phyloP scores from a whole-genome alignment of 1,140 invertebrate species.

The Ladona fulva region DNA sequence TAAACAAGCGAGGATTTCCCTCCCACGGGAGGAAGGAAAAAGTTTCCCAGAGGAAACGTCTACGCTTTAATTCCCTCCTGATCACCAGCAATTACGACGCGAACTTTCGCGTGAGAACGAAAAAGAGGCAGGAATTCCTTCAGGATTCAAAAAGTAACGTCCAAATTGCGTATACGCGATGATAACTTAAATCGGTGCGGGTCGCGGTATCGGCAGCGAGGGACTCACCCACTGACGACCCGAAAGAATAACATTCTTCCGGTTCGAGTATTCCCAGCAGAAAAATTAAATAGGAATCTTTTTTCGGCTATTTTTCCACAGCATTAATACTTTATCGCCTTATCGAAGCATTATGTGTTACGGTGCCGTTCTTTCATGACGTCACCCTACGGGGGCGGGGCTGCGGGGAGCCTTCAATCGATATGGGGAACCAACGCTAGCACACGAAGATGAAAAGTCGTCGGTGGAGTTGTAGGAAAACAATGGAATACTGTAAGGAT shows the following conservation, averaged over 20 bases:
- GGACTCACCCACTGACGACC: not conserved
- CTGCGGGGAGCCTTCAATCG: not conserved
- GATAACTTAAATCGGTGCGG: not conserved
- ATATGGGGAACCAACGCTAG: not conserved
- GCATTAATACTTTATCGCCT: not conserved
- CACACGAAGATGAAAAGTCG: not conserved
- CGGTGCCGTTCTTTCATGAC: not conserved
- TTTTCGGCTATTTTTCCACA: not conserved
- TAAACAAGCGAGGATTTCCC: too few relatives aligned
- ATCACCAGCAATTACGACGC: too few relatives aligned
- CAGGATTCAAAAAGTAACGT: too few relatives aligned
- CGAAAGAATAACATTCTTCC: not conserved
- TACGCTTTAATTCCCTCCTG: too few relatives aligned
- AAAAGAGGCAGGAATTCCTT: too few relatives aligned
- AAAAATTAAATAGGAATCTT: too few relatives aligned
- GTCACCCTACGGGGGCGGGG: not conserved
- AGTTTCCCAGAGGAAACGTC: too few relatives aligned
- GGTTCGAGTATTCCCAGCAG: not conserved
- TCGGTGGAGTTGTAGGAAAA: not conserved
- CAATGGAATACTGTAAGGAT: not conserved
- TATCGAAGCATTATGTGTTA: not conserved
- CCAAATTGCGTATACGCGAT: too few relatives aligned
- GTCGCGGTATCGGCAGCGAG: not conserved
- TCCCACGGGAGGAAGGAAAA: too few relatives aligned
- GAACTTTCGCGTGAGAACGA: too few relatives aligned